Base-by-base conservation (phyloP, 2,113 vertebrate species). In the Motacilla tschutschensis region DNA sequence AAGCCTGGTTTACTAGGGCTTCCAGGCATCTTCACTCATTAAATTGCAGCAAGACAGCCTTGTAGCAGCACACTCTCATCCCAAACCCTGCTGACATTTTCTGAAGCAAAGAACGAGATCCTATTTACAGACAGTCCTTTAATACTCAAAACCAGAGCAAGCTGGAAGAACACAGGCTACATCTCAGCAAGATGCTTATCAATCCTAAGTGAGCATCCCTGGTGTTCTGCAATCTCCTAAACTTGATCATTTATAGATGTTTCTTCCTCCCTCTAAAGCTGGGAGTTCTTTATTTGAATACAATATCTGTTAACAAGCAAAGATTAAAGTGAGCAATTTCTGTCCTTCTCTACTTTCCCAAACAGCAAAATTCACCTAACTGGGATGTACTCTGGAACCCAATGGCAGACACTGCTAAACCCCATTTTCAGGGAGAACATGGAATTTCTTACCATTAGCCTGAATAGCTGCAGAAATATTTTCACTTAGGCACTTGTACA, bases 401-500 rank as follows among this genome's bases (percentile, higher is more conserved):
- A 31, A 35, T 8, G 6, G 18, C 25, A 35, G 9, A 22, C 28
- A 25, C 22, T 4, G 18, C 21, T 21, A 40, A 29, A 26, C 3
- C 15, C 12, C 4, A 15, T 44, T 90, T 79, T n/a, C 75, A 82
- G 29, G 9, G 70, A 89, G 25, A 85, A 46, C 5, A n/a, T 9
- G 38, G 35, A 50, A 85, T 79, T 62, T 79, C 94, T 95, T 95
- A 99, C 99, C 99, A 51, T 99, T 99, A 91, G 99, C 98, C 95
- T 99, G 99, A 93, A 99, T 99, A 95, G 99, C 99, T 95, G 99
- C 99, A 88, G 99, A 99, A 95, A 99, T 99, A 94, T 99, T 99
- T 97, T 99, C 99, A 96, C 99, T 99, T 95, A 99, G 99, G 98
- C 99, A 99, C 98, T 99, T 99, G 96, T 99, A 99, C 81, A 99